Percentiles rank a stretch among this genome's conserved stretches.
Conservation (phyloP, 1,140 invertebrate genomes). For the Zelostemma sp. region DNA sequence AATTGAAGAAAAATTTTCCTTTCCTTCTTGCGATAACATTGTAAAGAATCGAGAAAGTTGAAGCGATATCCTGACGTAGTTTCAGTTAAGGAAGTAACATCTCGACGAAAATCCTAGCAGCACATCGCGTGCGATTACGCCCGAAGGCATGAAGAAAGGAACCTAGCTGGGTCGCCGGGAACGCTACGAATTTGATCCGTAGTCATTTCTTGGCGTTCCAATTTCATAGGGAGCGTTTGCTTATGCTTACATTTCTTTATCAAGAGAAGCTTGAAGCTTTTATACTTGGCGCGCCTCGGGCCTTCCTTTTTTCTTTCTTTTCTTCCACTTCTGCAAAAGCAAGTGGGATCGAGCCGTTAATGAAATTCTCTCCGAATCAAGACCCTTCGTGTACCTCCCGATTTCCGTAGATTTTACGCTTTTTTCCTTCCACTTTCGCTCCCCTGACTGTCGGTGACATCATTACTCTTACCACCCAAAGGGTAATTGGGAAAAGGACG, state of each 20-base stretch:
- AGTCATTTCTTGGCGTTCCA: background rate
- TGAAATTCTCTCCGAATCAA: conserved; percentile 48
- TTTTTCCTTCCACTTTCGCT: conserved; percentile 15
- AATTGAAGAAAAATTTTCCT: too few species aligned
- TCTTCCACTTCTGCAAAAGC: background rate
- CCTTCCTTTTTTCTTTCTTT: background rate
- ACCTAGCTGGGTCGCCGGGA: too few species aligned
- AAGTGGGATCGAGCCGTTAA: conserved; percentile 48
- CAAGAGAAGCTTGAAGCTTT: conserved; percentile 8
- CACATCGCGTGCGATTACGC: background rate
- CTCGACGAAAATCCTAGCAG: background rate
- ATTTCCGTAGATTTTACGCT: conserved; percentile 11
- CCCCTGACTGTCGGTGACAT: background rate
- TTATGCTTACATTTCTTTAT: conserved; percentile 10
- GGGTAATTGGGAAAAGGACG: conserved; percentile 15
- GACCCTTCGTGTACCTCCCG: background rate
- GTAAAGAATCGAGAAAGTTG: background rate
- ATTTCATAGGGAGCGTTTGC: conserved; percentile 1
- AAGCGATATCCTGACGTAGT: background rate
- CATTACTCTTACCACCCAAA: conserved; percentile 6
- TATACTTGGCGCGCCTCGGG: background rate
- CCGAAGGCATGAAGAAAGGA: background rate
- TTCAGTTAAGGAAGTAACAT: background rate
- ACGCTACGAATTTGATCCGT: background rate
- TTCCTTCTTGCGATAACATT: background rate